Evolutionary conservation across 2,797 vertebrate species (phyloP), one percentile per base, ranked within the genome.

Genomic region (Choloepus didactylus): DNA sequence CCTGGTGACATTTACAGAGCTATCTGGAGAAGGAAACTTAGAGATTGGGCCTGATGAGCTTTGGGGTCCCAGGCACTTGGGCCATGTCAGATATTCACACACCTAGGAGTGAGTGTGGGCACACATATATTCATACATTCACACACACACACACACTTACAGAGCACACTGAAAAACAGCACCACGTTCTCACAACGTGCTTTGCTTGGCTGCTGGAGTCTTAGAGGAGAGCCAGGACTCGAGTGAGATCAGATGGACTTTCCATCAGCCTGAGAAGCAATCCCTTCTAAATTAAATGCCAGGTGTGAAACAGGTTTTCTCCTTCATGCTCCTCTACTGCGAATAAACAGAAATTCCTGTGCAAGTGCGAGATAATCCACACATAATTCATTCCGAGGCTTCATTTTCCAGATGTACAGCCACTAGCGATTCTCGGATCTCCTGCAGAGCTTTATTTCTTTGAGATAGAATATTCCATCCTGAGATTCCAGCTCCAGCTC

Each of bases 321-420:
- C 93, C 97, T 96, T 54, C 70, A 41, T 89, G 72, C 66, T 95
- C 79, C 85, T 98, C 88, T 73, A 31, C 81, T 93, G 92, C 23
- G 93, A 96, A 97, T 89, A 97, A 97, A 97, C 87, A 98, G 93
- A 97, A 95, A 98, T 97, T 97, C 97, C 94, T 94, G 70, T n/a
- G 89, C 83, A 95, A 92, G 93, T 96, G 95, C 59, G 44, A 96
- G 96, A 93, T 93, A 97, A 97, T 18, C 89, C 91, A 83, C 92
- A 82, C 97, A 98, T 98, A 98, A 98, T 98, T 98, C 96, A 98
- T 96, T 69, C 76, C 5, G 0, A 83, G 77, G 0, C 82, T 96
- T 93, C 88, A 9, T 95, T 93, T 97, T 98, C 97, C 98, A 98
- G 98, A 97, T 98, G 97, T 95, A 95, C 91, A 95, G 85, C 90